Evolutionary conservation across 2,113 vertebrate genomes (phyloP), one percentile per base, ranked within the genome.

Genomic region (Plecotus auritus): DNA sequence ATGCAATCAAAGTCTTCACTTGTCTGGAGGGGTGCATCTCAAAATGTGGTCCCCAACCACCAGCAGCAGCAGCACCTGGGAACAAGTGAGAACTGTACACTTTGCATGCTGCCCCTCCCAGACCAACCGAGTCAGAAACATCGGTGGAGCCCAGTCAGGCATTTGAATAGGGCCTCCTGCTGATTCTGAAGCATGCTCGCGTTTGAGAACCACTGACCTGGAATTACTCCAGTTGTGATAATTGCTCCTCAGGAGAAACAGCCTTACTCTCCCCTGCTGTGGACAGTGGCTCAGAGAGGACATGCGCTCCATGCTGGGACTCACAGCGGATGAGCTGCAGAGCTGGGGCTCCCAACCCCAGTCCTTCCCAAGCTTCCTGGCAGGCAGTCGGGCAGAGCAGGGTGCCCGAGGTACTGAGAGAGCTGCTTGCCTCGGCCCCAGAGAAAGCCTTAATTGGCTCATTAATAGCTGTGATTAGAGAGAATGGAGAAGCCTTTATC

Each of bases 401-500:
- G 17, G 78, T 84, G 88, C 74, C 73, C n/a, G 23, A 70, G 28
- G 28, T 81, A 72, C 85, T 70, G 37, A 86, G 81, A 51, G 88
- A 51, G 59, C 73, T 59, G 82, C 82, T 87, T 59, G 91, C 78
- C 77, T 87, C 9, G 6, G 76, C 81, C 96, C 90, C 86, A 85
- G 81, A 95, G 97, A 97, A 74, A 67, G 96, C 88, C 94, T 95
- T 97, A 97, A 97, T 97, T 97, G 96, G 97, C 95, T 97, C 97
- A 97, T 97, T 97, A 97, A 97, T 97, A 89, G 96, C 96, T 94
- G 88, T 97, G 97, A 97, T 97, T 97, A 97, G 95, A 35, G 42
- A 90, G 93, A 96, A 90, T 91, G 91, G 95, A 95, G 93, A 95
- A 95, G 95, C 69, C 90, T 92, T 97, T 92, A 96, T 96, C 97